phyloP scores from a whole-genome alignment of 2,113 vertebrate species.

The Pseudorectes ferrugineus region DNA sequence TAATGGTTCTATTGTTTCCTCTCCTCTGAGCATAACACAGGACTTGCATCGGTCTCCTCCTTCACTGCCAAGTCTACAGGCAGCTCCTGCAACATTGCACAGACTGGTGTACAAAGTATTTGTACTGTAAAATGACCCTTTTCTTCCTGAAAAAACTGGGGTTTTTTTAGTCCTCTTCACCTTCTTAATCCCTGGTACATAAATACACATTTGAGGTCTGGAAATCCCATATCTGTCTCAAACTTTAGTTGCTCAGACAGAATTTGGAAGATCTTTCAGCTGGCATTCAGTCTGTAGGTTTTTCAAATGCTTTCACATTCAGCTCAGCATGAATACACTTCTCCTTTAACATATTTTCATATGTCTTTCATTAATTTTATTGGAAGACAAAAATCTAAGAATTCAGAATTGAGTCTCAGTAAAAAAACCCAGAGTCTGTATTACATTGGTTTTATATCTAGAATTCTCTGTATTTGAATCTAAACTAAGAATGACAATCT shows the following conservation, averaged over 20 bases:
- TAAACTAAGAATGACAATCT: not conserved
- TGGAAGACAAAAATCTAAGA: slow-evolving; percentile 1
- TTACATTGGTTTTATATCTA: not conserved
- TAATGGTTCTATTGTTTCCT: not conserved
- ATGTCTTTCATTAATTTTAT: slow-evolving; percentile 50
- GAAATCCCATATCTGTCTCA: slow-evolving; percentile 6
- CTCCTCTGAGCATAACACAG: not conserved
- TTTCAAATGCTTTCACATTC: not conserved
- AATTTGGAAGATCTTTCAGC: slow-evolving; percentile 21
- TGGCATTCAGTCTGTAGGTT: not conserved
- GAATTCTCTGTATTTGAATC: not conserved
- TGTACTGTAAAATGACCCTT: not conserved
- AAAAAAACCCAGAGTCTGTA: not conserved
- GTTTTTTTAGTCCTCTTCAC: not conserved
- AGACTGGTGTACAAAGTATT: not conserved
- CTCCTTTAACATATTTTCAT: slow-evolving; percentile 17
- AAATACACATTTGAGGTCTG: not conserved
- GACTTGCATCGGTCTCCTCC: not conserved
- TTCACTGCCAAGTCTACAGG: not conserved
- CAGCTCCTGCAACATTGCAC: not conserved
- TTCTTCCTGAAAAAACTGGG: not conserved
- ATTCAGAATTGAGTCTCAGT: not conserved
- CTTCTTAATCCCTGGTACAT: not conserved
- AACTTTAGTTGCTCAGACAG: not conserved
- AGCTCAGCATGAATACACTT: not conserved